Percentiles rank a stretch among this genome's conserved stretches.
These are phyloP conservation scores for Etheostoma spectabile DNA, from an alignment of 2,113 vertebrate genomes.

Conservation along the genomic window DNA sequence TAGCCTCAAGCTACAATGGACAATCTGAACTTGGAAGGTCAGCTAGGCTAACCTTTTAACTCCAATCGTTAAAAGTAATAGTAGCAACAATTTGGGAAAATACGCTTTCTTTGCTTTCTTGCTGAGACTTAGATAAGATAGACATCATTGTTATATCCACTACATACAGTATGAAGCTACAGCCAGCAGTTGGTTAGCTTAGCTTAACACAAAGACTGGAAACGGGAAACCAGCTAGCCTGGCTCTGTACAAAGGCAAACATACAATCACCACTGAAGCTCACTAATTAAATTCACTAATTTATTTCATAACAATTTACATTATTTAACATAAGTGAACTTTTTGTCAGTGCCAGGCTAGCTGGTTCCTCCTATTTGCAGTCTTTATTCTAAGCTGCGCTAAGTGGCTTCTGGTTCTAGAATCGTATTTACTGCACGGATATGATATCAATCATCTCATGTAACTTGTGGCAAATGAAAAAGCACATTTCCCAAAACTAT, in stretches of 20 bases:
- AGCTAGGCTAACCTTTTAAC: background rate
- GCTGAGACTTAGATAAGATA: background rate
- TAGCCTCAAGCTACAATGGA: background rate
- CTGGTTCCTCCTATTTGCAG: background rate
- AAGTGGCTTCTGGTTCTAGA: background rate
- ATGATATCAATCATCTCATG: background rate
- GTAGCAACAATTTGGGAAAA: background rate
- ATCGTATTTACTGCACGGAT: background rate
- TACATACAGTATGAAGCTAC: background rate
- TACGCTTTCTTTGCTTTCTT: background rate
- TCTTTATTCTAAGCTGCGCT: background rate
- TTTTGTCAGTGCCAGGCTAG: background rate
- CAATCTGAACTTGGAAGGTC: background rate
- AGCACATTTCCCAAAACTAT: background rate
- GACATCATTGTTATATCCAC: background rate
- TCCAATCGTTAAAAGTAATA: background rate
- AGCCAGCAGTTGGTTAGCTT: background rate
- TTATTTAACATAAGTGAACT: background rate
- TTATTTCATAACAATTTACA: background rate
- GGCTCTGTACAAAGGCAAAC: background rate
- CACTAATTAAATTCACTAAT: background rate
- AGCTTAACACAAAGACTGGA: background rate
- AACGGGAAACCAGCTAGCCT: background rate
- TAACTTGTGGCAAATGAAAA: background rate
- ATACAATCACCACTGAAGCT: background rate